A percentile compares a stretch with the other conserved stretches of the same genome.
These are phyloP conservation scores for Trachelipus rathkii DNA, from an alignment of 1,140 invertebrate genomes.

Conservation along the genomic window DNA sequence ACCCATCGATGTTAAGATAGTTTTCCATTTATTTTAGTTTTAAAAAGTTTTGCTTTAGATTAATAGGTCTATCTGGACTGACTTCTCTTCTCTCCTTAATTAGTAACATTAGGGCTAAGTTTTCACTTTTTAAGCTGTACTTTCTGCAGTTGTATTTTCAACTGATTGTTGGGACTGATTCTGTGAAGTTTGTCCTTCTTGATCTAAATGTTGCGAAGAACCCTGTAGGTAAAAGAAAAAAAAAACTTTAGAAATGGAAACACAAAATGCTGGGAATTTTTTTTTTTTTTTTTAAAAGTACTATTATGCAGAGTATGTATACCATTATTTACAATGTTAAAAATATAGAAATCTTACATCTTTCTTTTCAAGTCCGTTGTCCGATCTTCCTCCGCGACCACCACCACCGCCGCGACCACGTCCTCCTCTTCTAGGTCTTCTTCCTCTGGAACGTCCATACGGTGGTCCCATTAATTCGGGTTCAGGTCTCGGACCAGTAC, in stretches of 20 bases:
- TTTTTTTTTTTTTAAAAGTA: neutral
- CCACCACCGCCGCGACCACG: neutral
- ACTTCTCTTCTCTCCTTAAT: neutral
- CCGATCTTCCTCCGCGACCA: conserved; percentile 2
- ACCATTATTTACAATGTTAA: neutral
- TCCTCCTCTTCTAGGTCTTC: conserved; percentile 5
- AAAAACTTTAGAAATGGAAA: too few relatives aligned
- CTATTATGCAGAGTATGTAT: neutral
- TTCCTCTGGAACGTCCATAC: neutral
- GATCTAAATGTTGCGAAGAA: neutral
- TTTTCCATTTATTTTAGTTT: neutral
- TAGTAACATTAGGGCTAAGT: neutral
- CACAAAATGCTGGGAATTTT: neutral
- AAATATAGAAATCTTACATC: neutral
- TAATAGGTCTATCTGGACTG: neutral
- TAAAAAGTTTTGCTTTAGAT: neutral
- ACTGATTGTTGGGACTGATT: neutral
- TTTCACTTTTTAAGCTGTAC: neutral
- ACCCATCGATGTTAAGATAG: too few relatives aligned
- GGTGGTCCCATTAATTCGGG: neutral
- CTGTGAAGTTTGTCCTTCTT: neutral
- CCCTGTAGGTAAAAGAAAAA: neutral
- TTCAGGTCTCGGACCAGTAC: neutral
- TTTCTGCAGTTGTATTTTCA: conserved; percentile 4
- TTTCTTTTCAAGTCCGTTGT: neutral